Conservation (phyloP, 2,113 vertebrate genomes). For the Fulmarus glacialis region DNA sequence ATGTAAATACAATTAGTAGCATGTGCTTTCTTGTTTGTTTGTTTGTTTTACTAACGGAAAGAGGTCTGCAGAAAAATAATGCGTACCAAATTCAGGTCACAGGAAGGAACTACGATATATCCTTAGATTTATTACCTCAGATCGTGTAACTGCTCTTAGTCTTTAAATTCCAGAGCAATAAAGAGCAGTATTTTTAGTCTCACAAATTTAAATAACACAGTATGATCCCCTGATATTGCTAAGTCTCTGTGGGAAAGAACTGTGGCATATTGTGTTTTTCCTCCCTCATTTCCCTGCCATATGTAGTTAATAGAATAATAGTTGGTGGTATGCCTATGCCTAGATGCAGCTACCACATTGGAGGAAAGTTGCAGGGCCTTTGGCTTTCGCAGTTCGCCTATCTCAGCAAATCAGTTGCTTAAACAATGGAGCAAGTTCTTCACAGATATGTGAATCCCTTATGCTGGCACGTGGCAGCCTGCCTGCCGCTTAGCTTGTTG, state of each 20-base stretch:
- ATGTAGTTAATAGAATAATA: not conserved
- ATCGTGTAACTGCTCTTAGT: conserved; percentile 1
- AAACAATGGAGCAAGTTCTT: not conserved
- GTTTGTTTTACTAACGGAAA: conserved; percentile 48
- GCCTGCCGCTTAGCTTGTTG: not conserved
- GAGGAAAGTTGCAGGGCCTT: not conserved
- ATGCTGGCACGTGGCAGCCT: not conserved
- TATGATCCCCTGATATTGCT: conserved; percentile 16
- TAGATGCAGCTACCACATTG: not conserved
- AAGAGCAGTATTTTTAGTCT: conserved; percentile 59
- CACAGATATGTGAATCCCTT: not conserved
- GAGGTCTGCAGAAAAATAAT: conserved; percentile 67
- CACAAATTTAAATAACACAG: conserved; percentile 35
- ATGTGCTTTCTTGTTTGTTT: conserved; percentile 67
- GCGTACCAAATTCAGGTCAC: conserved; percentile 43
- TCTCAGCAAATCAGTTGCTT: not conserved
- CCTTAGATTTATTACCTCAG: conserved; percentile 33
- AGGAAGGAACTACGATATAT: conserved; percentile 7
- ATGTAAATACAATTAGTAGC: conserved; percentile 91
- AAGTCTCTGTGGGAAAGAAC: not conserved
- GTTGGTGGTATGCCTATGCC: not conserved
- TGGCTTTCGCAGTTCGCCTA: not conserved
- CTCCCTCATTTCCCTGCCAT: conserved; percentile 12
- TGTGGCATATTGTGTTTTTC: not conserved
- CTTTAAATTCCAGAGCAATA: conserved; percentile 43